phyloP scores from a whole-genome alignment of 2,113 vertebrate genomes.

The Corythaixoides concolor region DNA sequence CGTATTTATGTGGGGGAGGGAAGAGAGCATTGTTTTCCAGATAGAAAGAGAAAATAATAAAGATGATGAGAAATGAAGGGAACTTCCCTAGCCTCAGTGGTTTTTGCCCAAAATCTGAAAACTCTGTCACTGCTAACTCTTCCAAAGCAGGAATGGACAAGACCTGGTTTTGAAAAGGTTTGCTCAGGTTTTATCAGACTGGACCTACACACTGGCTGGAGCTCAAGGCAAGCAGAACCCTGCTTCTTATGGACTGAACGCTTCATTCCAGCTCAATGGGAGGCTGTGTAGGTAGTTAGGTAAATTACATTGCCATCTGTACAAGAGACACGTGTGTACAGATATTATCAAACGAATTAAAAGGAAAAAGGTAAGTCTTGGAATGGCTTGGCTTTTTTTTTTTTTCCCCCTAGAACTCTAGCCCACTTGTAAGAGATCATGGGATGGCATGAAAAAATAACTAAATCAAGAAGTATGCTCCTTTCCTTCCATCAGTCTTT shows the following conservation, averaged over 20 bases:
- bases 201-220: background rate
- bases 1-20: background rate
- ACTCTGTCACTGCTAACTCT: background rate
- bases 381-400: no score
- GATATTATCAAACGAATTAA: no score
- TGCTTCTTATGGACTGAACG: background rate
- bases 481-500: background rate
- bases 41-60: background rate
- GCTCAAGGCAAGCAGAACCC: background rate
- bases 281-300: background rate
- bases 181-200: background rate
- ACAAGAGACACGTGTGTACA: background rate
- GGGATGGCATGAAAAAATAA: background rate
- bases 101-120: background rate
- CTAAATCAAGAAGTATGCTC: rapidly evolving
- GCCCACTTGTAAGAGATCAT: background rate
- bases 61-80: background rate
- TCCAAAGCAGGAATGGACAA: background rate
- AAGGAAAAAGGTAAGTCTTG: no score
- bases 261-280: background rate
- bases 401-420: background rate
- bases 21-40: background rate
- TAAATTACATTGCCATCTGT: background rate
- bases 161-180: background rate
- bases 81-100: background rate